A percentile compares a stretch with the other conserved stretches of the same genome.
These are phyloP conservation scores for Progne subis DNA, from an alignment of 2,113 vertebrate genomes.

Conservation along the genomic window DNA sequence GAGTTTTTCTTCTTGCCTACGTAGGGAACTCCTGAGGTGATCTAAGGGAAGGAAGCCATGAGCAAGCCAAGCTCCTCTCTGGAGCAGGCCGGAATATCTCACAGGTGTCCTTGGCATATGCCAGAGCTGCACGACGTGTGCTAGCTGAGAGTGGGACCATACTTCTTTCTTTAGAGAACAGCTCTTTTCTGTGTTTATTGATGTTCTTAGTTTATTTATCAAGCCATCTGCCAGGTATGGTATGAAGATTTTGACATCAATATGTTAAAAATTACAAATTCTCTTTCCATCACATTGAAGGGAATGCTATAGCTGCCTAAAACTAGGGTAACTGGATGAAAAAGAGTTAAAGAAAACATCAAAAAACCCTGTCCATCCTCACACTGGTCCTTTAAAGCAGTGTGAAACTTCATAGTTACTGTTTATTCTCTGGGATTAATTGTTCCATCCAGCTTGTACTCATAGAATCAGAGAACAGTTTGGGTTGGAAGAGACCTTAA, in stretches of 20 bases:
- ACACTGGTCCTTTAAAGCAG: not conserved
- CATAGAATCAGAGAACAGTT: not conserved
- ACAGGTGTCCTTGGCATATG: too few relatives aligned
- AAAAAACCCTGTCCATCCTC: not conserved
- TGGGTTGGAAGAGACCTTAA: not conserved
- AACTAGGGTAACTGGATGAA: not conserved
- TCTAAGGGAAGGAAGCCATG: not conserved
- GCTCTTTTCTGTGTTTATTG: too few relatives aligned
- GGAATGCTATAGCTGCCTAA: not conserved
- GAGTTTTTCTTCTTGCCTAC: not conserved
- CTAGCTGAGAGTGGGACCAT: too few relatives aligned
- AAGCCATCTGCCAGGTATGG: too few relatives aligned
- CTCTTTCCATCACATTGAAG: not conserved
- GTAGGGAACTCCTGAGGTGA: not conserved
- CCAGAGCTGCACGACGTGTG: too few relatives aligned
- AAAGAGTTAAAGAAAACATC: fast-evolving
- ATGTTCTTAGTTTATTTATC: too few relatives aligned
- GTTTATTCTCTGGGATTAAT: slow-evolving; percentile 10
- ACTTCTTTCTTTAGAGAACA: too few relatives aligned
- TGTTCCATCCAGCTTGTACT: not conserved
- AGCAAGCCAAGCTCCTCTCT: not conserved
- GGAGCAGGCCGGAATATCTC: too few relatives aligned
- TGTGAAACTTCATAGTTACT: slow-evolving; percentile 12
- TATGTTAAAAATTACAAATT: not conserved
- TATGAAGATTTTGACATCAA: not conserved